phyloP scores from a whole-genome alignment of 2,888 invertebrate genomes.

The Plagodis pulveraria region DNA sequence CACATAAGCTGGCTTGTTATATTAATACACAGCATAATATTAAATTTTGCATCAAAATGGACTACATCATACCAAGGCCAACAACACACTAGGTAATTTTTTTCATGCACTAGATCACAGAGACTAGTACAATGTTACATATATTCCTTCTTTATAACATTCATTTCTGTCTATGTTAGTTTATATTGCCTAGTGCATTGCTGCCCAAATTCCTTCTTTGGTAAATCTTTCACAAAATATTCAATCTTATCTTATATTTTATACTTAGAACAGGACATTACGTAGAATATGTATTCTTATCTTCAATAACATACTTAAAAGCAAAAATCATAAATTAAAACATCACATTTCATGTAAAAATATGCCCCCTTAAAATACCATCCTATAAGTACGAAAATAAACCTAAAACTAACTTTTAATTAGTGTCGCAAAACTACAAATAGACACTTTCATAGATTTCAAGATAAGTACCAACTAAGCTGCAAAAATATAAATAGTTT shows the following conservation, averaged over 20 bases:
- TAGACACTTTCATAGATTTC: slow-evolving; percentile 42
- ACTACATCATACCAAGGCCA: slow-evolving; percentile 29
- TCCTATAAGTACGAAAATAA: slow-evolving; percentile 51
- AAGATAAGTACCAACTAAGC: slow-evolving; percentile 40
- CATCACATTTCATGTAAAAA: slow-evolving; percentile 12
- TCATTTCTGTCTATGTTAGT: too few relatives aligned
- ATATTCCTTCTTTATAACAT: slow-evolving; percentile 24
- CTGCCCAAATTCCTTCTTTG: slow-evolving; percentile 32
- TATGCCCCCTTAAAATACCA: slow-evolving; percentile 34
- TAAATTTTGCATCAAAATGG: slow-evolving; percentile 1
- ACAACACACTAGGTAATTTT: neutral
- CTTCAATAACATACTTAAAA: slow-evolving; percentile 14
- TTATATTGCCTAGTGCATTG: neutral
- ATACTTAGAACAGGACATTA: slow-evolving; percentile 42
- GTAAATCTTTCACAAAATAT: slow-evolving; percentile 73
- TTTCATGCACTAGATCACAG: too few relatives aligned
- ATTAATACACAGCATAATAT: slow-evolving; percentile 27
- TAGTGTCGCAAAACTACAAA: slow-evolving; percentile 36
- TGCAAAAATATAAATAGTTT: slow-evolving; percentile 16
- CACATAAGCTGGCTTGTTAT: slow-evolving; percentile 59
- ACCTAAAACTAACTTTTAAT: slow-evolving; percentile 33
- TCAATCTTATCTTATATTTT: slow-evolving; percentile 45
- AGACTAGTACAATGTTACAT: slow-evolving; percentile 1
- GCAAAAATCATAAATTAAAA: slow-evolving; percentile 4
- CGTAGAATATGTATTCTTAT: slow-evolving; percentile 18